Conservation (phyloP, 1,140 invertebrate genomes). For the Eciton burchellii region DNA sequence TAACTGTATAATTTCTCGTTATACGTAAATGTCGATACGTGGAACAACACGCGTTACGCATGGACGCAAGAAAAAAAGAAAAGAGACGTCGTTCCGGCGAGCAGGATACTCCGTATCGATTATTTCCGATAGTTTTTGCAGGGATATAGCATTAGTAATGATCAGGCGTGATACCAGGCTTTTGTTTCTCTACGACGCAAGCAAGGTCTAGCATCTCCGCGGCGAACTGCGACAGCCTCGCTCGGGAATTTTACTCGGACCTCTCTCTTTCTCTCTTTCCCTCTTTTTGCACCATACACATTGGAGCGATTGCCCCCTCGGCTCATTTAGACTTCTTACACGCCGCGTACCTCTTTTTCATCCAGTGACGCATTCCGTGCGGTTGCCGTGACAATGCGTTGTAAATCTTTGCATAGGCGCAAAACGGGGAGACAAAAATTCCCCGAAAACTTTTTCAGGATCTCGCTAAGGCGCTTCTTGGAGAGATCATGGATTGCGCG, state of each 20-base stretch:
- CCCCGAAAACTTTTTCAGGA: neutral
- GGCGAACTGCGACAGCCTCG: neutral
- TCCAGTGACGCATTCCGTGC: neutral
- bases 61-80: too few species aligned
- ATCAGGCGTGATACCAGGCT: conserved; percentile 12
- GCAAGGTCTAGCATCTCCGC: neutral
- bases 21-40: neutral
- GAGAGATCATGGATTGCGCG: too few species aligned
- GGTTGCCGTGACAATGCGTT: too few species aligned
- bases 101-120: neutral
- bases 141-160: conserved; percentile 33
- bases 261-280: neutral
- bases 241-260: neutral
- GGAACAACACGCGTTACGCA: neutral
- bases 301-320: neutral
- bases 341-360: neutral
- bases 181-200: conserved; percentile 8
- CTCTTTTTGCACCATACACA: neutral
- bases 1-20: neutral
- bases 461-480: too few species aligned
- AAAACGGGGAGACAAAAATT: neutral
- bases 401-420: too few species aligned
- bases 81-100: neutral
- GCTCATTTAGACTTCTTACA: neutral
- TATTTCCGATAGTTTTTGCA: conserved; percentile 32